These are phyloP conservation scores for Nansenia antarctica DNA, from an alignment of 2,113 vertebrate genomes.

Conservation along the genomic window DNA sequence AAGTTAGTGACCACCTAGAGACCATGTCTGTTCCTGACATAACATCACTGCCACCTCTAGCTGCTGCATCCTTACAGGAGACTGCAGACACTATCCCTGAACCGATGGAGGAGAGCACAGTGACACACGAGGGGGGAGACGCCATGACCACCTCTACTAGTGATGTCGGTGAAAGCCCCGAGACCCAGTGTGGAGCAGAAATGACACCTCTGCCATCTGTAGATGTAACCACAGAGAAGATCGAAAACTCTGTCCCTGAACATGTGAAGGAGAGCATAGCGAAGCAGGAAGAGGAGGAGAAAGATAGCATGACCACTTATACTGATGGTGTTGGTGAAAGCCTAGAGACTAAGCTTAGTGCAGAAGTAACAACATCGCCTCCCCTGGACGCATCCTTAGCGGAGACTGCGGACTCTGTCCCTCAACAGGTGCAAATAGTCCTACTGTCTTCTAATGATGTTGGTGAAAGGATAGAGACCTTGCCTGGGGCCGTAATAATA, in stretches of 20 bases:
- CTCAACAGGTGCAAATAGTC: background rate
- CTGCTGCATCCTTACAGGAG: background rate
- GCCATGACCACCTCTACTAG: no score
- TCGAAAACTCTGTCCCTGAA: background rate
- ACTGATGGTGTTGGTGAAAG: background rate
- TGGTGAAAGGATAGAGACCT: background rate
- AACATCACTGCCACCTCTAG: background rate
- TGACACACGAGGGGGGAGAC: no score
- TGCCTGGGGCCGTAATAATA: background rate
- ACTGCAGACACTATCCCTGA: background rate
- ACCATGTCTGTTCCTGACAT: background rate
- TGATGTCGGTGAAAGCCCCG: no score
- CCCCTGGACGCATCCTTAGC: no score
- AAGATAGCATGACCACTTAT: no score
- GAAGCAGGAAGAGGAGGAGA: no score
- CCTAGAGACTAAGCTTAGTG: background rate
- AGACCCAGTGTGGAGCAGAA: no score
- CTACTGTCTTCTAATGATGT: background rate
- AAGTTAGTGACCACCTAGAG: background rate
- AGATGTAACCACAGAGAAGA: no score
- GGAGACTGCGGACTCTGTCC: background rate
- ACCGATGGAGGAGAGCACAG: background rate
- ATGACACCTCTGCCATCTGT: no score
- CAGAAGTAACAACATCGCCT: background rate
- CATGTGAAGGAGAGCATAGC: background rate